phyloP scores from a whole-genome alignment of 2,888 invertebrate species.

The Rhopalosiphum nymphaeae region DNA sequence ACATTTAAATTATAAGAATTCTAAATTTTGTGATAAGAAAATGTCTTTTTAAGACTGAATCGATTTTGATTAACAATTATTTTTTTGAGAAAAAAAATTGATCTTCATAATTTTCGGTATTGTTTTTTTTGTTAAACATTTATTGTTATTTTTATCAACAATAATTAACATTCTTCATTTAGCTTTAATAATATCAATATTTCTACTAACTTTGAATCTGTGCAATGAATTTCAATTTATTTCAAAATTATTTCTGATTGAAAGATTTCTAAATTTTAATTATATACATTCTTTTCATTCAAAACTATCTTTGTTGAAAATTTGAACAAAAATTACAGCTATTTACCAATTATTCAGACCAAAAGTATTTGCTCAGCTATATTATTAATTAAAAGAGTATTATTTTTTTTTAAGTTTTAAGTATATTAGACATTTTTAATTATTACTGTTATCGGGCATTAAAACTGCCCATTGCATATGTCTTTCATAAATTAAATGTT shows the following conservation, averaged over 20 bases:
- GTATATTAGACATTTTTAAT: slow-evolving; percentile 29
- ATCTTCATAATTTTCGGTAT: slow-evolving; percentile 1
- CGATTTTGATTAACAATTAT: not conserved
- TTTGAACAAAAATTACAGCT: not conserved
- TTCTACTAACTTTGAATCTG: not conserved
- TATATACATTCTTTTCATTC: not conserved
- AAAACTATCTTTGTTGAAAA: not conserved
- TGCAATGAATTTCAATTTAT: not conserved
- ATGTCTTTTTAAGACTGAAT: slow-evolving; percentile 56
- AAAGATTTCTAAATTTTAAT: not conserved
- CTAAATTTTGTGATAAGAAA: slow-evolving; percentile 62
- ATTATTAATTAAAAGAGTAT: not conserved
- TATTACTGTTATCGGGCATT: slow-evolving; percentile 46
- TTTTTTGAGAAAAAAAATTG: not conserved
- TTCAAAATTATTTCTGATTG: not conserved
- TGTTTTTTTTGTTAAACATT: not conserved
- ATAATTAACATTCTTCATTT: not conserved
- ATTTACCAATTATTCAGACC: not conserved
- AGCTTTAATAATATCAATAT: slow-evolving; percentile 14
- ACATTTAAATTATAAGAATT: slow-evolving; percentile 19
- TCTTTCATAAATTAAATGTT: slow-evolving; percentile 60
- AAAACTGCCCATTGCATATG: slow-evolving; percentile 31
- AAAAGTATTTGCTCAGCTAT: slow-evolving; percentile 42
- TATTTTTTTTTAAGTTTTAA: slow-evolving; percentile 14
- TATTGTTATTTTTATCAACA: not conserved